A percentile compares a stretch with the other conserved stretches of the same genome.
Conservation (phyloP, 1,140 invertebrate species). For the Sminthurides bifidus region DNA sequence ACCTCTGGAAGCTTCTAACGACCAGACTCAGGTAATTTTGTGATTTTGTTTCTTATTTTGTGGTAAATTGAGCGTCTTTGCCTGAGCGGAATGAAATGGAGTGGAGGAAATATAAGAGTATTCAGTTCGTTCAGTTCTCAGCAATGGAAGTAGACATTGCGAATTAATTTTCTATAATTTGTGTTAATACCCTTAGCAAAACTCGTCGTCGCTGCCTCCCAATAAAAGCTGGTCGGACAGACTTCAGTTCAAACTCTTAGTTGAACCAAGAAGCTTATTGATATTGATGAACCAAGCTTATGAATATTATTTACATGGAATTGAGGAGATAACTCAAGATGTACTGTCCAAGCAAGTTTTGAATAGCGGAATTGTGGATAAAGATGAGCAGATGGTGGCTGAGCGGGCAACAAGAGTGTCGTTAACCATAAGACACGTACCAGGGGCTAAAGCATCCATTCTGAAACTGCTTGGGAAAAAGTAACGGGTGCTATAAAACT, state of each 20-base stretch:
- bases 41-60: not conserved
- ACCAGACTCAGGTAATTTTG: not conserved
- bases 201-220: not conserved
- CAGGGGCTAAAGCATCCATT: slow-evolving; percentile 59
- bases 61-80: not conserved
- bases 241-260: slow-evolving; percentile 47
- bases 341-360: slow-evolving; percentile 49
- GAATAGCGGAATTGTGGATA: slow-evolving; percentile 43
- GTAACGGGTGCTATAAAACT: not conserved
- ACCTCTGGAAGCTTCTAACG: slow-evolving; percentile 30
- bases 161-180: not conserved
- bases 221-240: slow-evolving; percentile 9
- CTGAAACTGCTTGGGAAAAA: slow-evolving; percentile 11
- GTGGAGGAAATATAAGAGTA: not conserved
- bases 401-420: slow-evolving; percentile 65
- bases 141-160: not conserved
- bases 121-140: not conserved
- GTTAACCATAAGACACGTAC: slow-evolving; percentile 85
- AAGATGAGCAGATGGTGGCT: slow-evolving; percentile 43
- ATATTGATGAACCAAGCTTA: slow-evolving; percentile 76
- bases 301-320: slow-evolving; percentile 74
- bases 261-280: slow-evolving; percentile 78
- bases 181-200: not conserved
- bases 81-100: not conserved
- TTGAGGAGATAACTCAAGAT: slow-evolving; percentile 62